A percentile compares a stretch with the other conserved stretches of the same genome.
phyloP scores from a whole-genome alignment of 2,113 vertebrate genomes.

The Pseudolaguvia tuberculata region DNA sequence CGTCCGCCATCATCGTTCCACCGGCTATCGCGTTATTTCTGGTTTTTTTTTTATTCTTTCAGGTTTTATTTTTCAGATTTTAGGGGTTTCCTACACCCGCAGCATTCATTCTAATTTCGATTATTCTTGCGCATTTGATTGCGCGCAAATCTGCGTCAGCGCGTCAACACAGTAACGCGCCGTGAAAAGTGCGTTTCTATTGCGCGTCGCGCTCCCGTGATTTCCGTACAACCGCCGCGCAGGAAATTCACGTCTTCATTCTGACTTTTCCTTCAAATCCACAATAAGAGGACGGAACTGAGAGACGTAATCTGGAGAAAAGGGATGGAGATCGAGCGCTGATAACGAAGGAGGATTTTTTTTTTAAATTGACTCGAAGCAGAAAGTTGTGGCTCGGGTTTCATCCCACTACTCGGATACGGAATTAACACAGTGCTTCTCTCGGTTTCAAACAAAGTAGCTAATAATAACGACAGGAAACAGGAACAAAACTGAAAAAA shows the following conservation, averaged over 20 bases:
- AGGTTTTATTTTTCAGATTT: background rate
- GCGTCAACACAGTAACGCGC: constrained; percentile 15
- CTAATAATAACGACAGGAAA: constrained; percentile 11
- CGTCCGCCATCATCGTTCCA: constrained; percentile 50
- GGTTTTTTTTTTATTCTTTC: too few relatives aligned
- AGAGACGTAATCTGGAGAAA: constrained; percentile 20
- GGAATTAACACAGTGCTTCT: constrained; percentile 25
- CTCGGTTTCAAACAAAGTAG: constrained; percentile 23
- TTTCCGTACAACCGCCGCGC: constrained; percentile 45
- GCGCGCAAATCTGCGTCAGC: constrained; percentile 21
- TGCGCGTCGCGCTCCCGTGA: constrained; percentile 15
- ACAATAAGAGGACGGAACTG: constrained; percentile 53
- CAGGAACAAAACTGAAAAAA: too few relatives aligned
- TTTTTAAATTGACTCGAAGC: background rate
- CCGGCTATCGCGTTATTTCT: constrained; percentile 27
- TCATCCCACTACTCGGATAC: background rate
- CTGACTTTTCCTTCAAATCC: constrained; percentile 31
- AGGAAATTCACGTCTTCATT: constrained; percentile 24
- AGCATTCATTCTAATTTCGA: constrained; percentile 11
- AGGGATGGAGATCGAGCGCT: constrained; percentile 50
- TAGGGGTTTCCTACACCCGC: constrained; percentile 25
- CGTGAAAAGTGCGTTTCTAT: background rate
- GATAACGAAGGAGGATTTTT: constrained; percentile 27
- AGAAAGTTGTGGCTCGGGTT: constrained; percentile 3
- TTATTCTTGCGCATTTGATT: background rate